These are phyloP conservation scores for Neogale vison DNA, from an alignment of 2,113 vertebrate genomes.

Conservation along the genomic window DNA sequence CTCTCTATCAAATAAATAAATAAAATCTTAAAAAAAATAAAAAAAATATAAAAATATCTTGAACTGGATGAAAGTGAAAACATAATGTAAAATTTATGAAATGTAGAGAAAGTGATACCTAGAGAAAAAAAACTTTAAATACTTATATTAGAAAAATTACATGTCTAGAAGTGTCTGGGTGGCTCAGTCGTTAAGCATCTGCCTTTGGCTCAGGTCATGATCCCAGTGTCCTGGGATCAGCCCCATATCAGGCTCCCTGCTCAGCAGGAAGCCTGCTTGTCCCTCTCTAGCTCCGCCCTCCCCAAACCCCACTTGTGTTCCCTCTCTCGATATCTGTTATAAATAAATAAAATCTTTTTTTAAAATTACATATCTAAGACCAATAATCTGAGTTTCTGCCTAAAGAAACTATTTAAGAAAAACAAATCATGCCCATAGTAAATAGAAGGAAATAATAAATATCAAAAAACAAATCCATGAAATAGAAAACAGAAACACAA, in stretches of 20 bases:
- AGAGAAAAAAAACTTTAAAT: not conserved
- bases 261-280: no score
- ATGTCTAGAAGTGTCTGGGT: not conserved
- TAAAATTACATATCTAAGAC: not conserved
- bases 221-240: no score
- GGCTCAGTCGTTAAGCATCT: no score
- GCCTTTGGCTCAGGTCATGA: no score
- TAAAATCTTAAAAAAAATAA: not conserved
- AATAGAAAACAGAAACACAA: not conserved
- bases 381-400: not conserved
- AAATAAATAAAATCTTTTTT: no score
- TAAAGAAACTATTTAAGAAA: not conserved
- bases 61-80: not conserved
- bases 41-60: not conserved
- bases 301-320: no score
- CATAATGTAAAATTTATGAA: not conserved
- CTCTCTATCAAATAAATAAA: not conserved
- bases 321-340: no score
- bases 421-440: not conserved
- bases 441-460: not conserved
- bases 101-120: not conserved
- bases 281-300: no score
- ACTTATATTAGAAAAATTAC: not conserved
- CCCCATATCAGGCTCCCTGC: no score
- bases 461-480: not conserved